Evolutionary conservation across 2,113 vertebrate species (phyloP).

Genomic region (Prietella phreatophila): DNA sequence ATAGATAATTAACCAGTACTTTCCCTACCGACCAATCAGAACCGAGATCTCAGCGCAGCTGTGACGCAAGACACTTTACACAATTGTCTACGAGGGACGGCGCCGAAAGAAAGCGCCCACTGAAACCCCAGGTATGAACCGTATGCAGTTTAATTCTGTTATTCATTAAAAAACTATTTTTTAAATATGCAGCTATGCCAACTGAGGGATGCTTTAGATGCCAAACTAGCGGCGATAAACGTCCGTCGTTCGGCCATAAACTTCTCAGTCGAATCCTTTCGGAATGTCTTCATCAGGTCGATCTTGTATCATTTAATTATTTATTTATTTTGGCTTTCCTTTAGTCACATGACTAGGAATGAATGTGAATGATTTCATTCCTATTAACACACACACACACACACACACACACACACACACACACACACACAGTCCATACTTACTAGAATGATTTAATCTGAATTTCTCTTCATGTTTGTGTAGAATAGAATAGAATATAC

Average conservation of each 20-base stretch:
- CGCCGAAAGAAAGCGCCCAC: too few relatives aligned
- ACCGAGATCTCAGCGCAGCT: too few relatives aligned
- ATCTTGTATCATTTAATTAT: too few relatives aligned
- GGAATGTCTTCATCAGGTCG: neutral
- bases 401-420: neutral
- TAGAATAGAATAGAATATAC: neutral
- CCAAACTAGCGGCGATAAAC: neutral
- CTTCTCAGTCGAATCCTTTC: neutral
- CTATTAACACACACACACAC: neutral
- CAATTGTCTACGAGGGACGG: too few relatives aligned
- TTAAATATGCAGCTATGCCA: neutral
- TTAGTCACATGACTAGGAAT: neutral
- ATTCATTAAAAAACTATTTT: too few relatives aligned
- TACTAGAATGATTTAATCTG: constrained; percentile 27
- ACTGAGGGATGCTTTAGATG: neutral
- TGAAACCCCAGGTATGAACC: neutral
- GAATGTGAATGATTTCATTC: neutral
- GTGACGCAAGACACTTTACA: too few relatives aligned
- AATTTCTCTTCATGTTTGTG: constrained; percentile 26
- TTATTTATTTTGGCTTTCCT: neutral
- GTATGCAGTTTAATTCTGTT: neutral
- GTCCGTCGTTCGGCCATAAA: neutral
- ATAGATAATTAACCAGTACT: too few relatives aligned
- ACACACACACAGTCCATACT: too few relatives aligned
- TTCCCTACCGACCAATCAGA: too few relatives aligned